phyloP scores from a whole-genome alignment of 2,113 vertebrate genomes.

The Hylia prasina region DNA sequence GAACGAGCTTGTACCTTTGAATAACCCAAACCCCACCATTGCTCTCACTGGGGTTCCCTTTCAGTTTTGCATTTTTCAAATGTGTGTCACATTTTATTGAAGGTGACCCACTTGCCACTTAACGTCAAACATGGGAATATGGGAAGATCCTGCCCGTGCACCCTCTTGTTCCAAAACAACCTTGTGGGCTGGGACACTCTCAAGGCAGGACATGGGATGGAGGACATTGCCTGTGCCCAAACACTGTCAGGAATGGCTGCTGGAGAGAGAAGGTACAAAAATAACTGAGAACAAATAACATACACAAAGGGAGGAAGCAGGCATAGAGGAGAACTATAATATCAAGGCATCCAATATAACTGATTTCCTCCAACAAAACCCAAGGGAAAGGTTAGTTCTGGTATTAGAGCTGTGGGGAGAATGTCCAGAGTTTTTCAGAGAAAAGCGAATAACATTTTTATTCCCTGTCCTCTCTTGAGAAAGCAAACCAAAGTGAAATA shows the following conservation, averaged over 20 bases:
- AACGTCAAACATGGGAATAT: not conserved
- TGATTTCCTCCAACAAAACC: not conserved
- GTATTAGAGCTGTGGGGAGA: not conserved
- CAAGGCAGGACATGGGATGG: not conserved
- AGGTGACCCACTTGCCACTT: not conserved
- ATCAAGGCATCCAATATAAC: not conserved
- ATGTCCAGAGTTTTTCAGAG: not conserved
- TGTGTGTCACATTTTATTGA: not conserved
- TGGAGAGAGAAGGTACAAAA: not conserved
- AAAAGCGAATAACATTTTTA: not conserved
- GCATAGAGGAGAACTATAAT: not conserved
- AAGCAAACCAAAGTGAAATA: not conserved
- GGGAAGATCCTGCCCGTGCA: not conserved
- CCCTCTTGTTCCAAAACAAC: not conserved
- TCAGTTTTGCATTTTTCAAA: not conserved
- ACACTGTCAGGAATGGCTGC: not conserved
- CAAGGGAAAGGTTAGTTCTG: not conserved
- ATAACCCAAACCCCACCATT: accelerated
- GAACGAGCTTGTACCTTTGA: not conserved
- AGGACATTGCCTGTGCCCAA: not conserved
- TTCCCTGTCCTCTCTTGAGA: not conserved
- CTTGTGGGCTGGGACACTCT: not conserved
- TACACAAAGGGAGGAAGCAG: not conserved
- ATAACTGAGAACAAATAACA: not conserved
- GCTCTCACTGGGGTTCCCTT: accelerated